Base-by-base conservation (phyloP, 1,140 invertebrate species). In the Bombus consobrinus region DNA sequence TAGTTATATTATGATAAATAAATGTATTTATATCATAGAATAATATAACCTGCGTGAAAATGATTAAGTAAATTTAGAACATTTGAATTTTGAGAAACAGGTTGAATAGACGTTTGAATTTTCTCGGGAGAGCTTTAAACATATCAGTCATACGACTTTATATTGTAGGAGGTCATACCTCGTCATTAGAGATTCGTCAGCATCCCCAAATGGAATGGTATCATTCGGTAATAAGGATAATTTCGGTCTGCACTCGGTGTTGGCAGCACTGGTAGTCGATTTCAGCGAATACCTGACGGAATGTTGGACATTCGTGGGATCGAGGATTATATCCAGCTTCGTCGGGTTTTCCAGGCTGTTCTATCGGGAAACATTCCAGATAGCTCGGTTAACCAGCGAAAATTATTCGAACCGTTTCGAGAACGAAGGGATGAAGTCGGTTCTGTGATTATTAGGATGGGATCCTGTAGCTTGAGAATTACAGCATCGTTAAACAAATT, bases 341-440 rank as follows among this genome's bases (percentile, higher is more conserved):
- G 18, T 32, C 47, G 53, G 68, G 87, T 87, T 83, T 88, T 87
- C 13, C 68, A 25, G 34, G 22, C 18, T 12, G 53, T 59, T 69
- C 57, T 73, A 71, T 80, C 66, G 39, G 74, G 37, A 47, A 79
- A 62, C 43, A 43, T 81, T 80, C 68, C 72, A 59, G 64, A 89
- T 88, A 41, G 66, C 85, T 88, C 43, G 83, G 79, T 73, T 39
- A 69, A 86, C 75, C 79, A 43, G 41, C 32, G 74, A 79, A 82
- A 89, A 88, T 89, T 81, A 89, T 88, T 76, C 47, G 73, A 62
- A 88, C 86, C 87, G 77, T 86, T 53, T 53, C 53, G 32, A 47
- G 73, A 86, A 73, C 34, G 78, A 81, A 81, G 72, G 47, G n/a
- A 43, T 47, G 25, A 43, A 85, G 22, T 43, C 41, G 2, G 34